Base-by-base conservation (phyloP, 92 coral and sea anemone genomes). In the Epizoanthus rinbou region DNA sequence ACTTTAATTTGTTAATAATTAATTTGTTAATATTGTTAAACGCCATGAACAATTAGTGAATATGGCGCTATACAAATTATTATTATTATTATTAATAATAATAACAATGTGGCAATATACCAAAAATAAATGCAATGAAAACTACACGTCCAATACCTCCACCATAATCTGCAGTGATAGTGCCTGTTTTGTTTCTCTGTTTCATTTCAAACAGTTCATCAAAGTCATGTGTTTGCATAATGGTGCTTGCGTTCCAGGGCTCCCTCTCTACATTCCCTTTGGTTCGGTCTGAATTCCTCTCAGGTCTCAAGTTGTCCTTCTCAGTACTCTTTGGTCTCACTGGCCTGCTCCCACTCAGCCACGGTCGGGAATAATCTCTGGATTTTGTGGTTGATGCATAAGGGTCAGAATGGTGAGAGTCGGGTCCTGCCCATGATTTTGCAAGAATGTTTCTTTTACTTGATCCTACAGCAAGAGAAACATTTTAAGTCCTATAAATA, bases 341-440 rank as follows among this genome's bases (percentile, higher is more conserved):
- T 57, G 92, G 85, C 72, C 89, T 93, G 75, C 98, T 91, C 3
- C 93, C 93, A 60, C 82, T 83, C 47, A 91, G 76, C 98, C 98
- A 93, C 3, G 98, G 98, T 3, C 95, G 88, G 0, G 94, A 86
- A 74, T 93, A 93, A 53, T 93, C 95, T 60, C 98, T 83, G 18
- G 88, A 76, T 25, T 65, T 68, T 23, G 88, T 79, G 79, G 92
- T 93, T 52, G 89, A 92, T 23, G 76, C 86, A 90, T 89, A 87
- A 43, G 81, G 63, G 33, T 90, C 90, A 14, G 80, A 64, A 57
- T 65, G 87, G 65, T 10, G 92, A 1, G 80, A 24, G 74, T 87
- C 90, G 23, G 93, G 94, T 7, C 93, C 98, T 23, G 93, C 95
- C 98, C 98, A 93, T 13, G 98, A 93, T 80, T 91, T 93, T 53